Evolutionary conservation across 1,140 invertebrate genomes (phyloP).

Genomic region (Bacillus rossius): DNA sequence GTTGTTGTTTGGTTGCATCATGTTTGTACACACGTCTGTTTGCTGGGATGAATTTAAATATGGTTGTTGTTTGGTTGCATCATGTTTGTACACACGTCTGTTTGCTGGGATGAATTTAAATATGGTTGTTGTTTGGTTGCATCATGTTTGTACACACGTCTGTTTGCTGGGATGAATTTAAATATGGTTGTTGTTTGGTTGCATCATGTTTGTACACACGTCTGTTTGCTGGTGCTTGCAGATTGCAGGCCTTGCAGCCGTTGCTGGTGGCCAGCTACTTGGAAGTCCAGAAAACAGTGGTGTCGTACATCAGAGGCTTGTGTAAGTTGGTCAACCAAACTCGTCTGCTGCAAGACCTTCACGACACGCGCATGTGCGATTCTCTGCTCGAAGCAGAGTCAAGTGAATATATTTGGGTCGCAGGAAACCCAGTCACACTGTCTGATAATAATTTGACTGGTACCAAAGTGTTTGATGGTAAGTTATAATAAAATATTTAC

Average conservation of each 20-base stretch:
- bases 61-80: too few species aligned
- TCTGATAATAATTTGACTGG: too few species aligned
- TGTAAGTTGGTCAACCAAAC: conserved; percentile 69
- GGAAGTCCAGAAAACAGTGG: conserved; percentile 47
- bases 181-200: too few species aligned
- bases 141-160: too few species aligned
- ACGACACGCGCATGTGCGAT: conserved; percentile 67
- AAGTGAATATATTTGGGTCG: conserved; percentile 45
- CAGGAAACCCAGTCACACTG: neutral
- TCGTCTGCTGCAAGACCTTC: conserved; percentile 60
- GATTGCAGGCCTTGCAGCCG: too few species aligned
- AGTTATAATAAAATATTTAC: neutral
- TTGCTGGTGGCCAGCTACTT: neutral
- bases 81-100: too few species aligned
- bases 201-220: conserved; percentile 19
- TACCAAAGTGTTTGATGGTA: neutral
- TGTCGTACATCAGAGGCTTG: conserved; percentile 51
- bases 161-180: too few species aligned
- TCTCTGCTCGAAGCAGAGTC: conserved; percentile 61
- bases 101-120: too few species aligned
- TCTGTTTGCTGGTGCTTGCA: conserved; percentile 7
- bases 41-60: too few species aligned
- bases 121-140: too few species aligned
- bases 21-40: too few species aligned
- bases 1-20: too few species aligned